Evolutionary conservation across 2,888 invertebrate species (phyloP).

Genomic region (Xestia ashworthii): DNA sequence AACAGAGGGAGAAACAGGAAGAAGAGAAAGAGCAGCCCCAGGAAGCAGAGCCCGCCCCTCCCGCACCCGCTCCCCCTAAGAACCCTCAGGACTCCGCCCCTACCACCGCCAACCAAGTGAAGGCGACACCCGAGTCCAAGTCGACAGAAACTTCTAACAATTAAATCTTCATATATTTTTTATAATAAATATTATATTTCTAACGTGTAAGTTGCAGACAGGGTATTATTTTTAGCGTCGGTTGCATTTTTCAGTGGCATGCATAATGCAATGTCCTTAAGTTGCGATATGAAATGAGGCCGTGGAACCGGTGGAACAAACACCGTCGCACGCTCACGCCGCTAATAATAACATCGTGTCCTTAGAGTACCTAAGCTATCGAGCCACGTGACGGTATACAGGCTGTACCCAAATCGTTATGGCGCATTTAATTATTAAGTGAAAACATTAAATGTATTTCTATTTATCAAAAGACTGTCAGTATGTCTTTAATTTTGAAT

Average conservation of each 20-base stretch:
- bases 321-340: constrained; percentile 3
- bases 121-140: constrained; percentile 84
- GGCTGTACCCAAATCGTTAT: constrained; percentile 80
- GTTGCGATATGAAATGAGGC: constrained; percentile 49
- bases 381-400: constrained; percentile 80
- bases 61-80: constrained; percentile 61
- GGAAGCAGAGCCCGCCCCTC: constrained; percentile 70
- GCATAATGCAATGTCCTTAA: constrained; percentile 32
- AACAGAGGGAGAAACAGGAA: constrained; percentile 71
- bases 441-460: constrained; percentile 70
- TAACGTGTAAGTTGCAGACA: constrained; percentile 47
- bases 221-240: constrained; percentile 43
- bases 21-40: constrained; percentile 60
- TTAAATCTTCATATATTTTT: constrained; percentile 53
- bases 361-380: constrained; percentile 48
- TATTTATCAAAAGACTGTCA: constrained; percentile 74
- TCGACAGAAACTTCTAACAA: constrained; percentile 75
- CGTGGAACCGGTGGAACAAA: constrained; percentile 32
- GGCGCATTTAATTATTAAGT: constrained; percentile 77
- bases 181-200: constrained; percentile 59
- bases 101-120: constrained; percentile 79
- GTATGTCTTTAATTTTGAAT: constrained; percentile 76
- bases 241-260: constrained; percentile 37
- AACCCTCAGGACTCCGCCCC: constrained; percentile 72
- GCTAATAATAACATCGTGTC: constrained; percentile 32